phyloP scores from a whole-genome alignment of 2,113 vertebrate species.

The Urocolius indicus region DNA sequence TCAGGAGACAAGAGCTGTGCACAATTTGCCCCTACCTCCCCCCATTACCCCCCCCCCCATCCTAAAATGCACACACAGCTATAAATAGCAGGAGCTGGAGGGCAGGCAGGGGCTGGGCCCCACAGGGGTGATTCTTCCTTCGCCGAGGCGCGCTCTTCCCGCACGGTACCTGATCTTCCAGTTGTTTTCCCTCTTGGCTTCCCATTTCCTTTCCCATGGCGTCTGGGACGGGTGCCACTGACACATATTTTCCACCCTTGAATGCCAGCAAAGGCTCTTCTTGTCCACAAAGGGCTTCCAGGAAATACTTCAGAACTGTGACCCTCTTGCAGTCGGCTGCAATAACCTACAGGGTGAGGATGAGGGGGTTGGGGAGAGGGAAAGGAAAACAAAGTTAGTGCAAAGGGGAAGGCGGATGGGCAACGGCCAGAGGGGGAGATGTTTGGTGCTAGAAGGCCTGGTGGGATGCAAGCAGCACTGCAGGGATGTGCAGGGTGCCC shows the following conservation, averaged over 20 bases:
- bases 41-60: background rate
- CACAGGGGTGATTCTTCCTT: conserved; percentile 72
- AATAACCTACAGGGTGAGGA: conserved; percentile 86
- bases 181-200: conserved; percentile 87
- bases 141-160: conserved; percentile 73
- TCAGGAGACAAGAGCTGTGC: conserved; percentile 65
- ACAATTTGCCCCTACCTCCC: background rate
- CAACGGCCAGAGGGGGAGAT: background rate
- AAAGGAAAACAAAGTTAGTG: conserved; percentile 76
- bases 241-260: conserved; percentile 98
- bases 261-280: conserved; percentile 98
- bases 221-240: conserved; percentile 90
- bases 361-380: conserved; percentile 49
- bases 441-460: background rate
- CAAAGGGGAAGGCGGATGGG: conserved; percentile 55
- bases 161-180: conserved; percentile 95
- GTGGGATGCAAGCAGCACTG: background rate
- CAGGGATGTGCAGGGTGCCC: background rate
- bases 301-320: conserved; percentile 98
- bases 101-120: conserved; percentile 61
- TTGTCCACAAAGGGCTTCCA: conserved; percentile 98
- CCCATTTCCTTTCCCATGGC: conserved; percentile 84
- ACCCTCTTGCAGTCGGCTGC: conserved; percentile 98
- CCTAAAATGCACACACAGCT: conserved; percentile 60
- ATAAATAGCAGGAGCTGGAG: conserved; percentile 74